phyloP scores from a whole-genome alignment of 2,888 invertebrate genomes.

The Scaptodrosophila latifasciaeformis region DNA sequence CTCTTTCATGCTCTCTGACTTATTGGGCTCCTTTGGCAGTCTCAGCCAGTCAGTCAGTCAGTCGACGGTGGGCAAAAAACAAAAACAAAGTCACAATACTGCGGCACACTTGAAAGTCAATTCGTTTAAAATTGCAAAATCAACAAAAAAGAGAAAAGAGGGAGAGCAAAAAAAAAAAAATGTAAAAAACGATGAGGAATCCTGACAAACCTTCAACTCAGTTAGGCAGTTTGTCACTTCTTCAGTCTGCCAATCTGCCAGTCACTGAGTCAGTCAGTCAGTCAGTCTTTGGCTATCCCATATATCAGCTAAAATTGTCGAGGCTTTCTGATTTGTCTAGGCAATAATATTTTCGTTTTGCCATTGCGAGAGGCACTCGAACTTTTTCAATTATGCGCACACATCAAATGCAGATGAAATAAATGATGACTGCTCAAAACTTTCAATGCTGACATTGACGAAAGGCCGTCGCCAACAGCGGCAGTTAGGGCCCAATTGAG shows the following conservation, averaged over 20 bases:
- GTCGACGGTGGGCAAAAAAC: not conserved
- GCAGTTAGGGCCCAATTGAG: no score
- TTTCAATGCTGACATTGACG: constrained; percentile 42
- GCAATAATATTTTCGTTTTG: constrained; percentile 9
- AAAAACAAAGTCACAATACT: constrained; percentile 30
- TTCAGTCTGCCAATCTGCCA: not conserved
- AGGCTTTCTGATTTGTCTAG: not conserved
- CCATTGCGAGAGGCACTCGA: constrained; percentile 32
- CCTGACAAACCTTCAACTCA: not conserved
- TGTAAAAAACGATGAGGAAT: no score
- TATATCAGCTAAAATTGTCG: no score
- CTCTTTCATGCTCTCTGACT: constrained; percentile 6
- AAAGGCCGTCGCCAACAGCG: not conserved
- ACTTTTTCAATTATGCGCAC: constrained; percentile 56
- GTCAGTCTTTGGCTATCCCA: not conserved
- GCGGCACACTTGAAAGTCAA: constrained; percentile 54
- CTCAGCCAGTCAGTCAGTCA: constrained; percentile 1
- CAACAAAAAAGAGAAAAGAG: constrained; percentile 15
- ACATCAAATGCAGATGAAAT: constrained; percentile 35
- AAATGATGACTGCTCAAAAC: not conserved
- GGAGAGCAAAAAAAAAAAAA: no score
- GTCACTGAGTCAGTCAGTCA: not conserved
- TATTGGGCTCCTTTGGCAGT: constrained; percentile 1
- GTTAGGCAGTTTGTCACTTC: not conserved
- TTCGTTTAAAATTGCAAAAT: constrained; percentile 36